phyloP scores from a whole-genome alignment of 1,140 invertebrate genomes.

The Hylaeus anthracinus region DNA sequence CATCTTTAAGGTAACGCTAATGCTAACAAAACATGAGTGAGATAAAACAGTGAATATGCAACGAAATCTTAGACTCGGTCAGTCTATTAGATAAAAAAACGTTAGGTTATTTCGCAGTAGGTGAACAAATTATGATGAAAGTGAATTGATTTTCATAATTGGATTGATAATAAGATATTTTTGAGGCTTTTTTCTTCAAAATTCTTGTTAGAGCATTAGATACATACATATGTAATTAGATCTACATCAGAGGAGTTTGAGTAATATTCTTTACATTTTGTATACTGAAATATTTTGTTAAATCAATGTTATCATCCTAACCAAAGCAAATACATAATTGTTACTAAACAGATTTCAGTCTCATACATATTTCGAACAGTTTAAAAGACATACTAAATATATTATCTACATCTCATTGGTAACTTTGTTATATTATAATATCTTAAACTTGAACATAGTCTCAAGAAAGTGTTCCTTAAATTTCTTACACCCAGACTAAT shows the following conservation, averaged over 20 bases:
- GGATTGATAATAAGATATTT: slow-evolving; percentile 51
- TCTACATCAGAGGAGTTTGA: not conserved
- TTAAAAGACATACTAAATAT: not conserved
- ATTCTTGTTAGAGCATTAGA: not conserved
- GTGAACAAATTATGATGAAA: slow-evolving; percentile 48
- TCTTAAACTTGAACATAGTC: too few relatives aligned
- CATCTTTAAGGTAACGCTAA: slow-evolving; percentile 43
- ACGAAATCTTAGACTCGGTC: slow-evolving; percentile 75
- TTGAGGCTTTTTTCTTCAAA: slow-evolving; percentile 43
- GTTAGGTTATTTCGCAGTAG: slow-evolving; percentile 39
- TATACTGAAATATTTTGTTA: not conserved
- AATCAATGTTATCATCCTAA: not conserved
- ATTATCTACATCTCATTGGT: too few relatives aligned
- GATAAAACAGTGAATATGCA: slow-evolving; percentile 75
- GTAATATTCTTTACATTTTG: not conserved
- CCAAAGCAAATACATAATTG: too few relatives aligned
- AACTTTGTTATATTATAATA: not conserved
- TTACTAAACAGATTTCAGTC: not conserved
- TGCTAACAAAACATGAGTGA: slow-evolving; percentile 70
- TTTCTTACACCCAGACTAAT: too few relatives aligned
- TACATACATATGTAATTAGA: too few relatives aligned
- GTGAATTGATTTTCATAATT: slow-evolving; percentile 32
- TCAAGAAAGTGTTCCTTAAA: too few relatives aligned
- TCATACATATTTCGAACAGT: not conserved
- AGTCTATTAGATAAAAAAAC: slow-evolving; percentile 66